Percentiles rank a stretch among this genome's conserved stretches.
phyloP scores from a whole-genome alignment of 1,140 invertebrate genomes.

The Neotoxoptera formosana region DNA sequence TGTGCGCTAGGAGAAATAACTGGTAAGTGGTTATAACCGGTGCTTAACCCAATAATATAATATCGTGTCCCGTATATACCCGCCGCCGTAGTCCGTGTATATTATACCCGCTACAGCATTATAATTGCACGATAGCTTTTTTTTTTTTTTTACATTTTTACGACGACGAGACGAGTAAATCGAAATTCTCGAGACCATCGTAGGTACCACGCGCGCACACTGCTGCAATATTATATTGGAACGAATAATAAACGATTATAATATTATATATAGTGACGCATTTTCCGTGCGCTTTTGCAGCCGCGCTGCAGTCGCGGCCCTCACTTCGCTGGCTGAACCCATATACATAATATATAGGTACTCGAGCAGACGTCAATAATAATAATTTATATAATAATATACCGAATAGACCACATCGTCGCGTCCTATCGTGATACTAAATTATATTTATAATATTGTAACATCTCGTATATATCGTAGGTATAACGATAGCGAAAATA shows the following conservation, averaged over 20 bases:
- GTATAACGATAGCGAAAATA: neutral
- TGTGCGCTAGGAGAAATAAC: neutral
- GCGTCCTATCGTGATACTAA: neutral
- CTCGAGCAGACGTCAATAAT: neutral
- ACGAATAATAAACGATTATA: neutral
- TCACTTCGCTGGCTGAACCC: neutral
- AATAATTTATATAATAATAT: neutral
- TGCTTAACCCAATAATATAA: neutral
- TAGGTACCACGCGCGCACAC: no score
- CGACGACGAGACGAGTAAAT: neutral
- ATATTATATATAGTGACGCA: neutral
- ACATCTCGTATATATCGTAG: no score
- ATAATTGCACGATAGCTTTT: neutral
- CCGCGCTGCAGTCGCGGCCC: neutral
- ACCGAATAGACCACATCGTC: neutral
- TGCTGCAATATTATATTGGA: neutral
- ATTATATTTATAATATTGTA: neutral
- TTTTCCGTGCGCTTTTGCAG: constrained; percentile 3
- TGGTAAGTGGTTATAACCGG: neutral
- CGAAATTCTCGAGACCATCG: neutral
- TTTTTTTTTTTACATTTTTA: neutral
- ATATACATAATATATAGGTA: neutral
- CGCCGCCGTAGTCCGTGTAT: no score
- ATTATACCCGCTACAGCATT: neutral
- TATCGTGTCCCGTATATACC: neutral